Evolutionary conservation across 2,888 invertebrate genomes (phyloP), one percentile per base, ranked within the genome.

Genomic region (Temnothorax ravouxi): DNA sequence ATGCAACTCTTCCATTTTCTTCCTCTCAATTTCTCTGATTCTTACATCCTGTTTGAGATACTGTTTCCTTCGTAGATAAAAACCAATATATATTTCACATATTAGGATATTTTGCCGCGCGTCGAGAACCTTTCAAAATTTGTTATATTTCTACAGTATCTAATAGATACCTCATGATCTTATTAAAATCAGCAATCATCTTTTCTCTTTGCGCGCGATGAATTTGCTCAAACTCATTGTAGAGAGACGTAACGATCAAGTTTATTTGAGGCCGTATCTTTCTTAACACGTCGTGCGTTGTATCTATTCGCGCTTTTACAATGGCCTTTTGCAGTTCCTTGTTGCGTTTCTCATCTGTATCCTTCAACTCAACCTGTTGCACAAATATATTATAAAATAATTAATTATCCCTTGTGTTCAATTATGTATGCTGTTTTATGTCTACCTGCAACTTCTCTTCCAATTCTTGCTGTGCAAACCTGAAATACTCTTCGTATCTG

Each of bases 101-200:
- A 34, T 75, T n/a, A 4, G 1, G 9, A 61, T 47, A 41, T 21
- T 38, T 38, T 34, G 0, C 4, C 15, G n/a, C 18, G 25, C 13
- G 5, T 25, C 18, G 5, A 47, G 3, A 41, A 1, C 0, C 1
- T 61, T 38, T 62, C 11, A 11, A 50, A 83, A 56, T 13, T 41
- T 25, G 3, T 21, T 3, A 77, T 13, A 52, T 84, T 38, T 44
- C 11, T 41, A 59, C 21, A 50, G 13, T 38, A 38, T 74, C 3
- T 25, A 25, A 25, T 25, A 11, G 2, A 25, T 88, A 93, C 93
- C 93, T 93, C 74, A 93, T 88, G 44, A 92, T 93, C 61, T 89
- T 87, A 87, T 93, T 93, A 50, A 94, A 92, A 84, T 93, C 92
- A 44, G 91, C 89, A 18, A 93, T 91, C 85, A 93, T 92, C n/a